Conservation (phyloP, 2,888 invertebrate genomes). For the Lasioglossum pauxillum region DNA sequence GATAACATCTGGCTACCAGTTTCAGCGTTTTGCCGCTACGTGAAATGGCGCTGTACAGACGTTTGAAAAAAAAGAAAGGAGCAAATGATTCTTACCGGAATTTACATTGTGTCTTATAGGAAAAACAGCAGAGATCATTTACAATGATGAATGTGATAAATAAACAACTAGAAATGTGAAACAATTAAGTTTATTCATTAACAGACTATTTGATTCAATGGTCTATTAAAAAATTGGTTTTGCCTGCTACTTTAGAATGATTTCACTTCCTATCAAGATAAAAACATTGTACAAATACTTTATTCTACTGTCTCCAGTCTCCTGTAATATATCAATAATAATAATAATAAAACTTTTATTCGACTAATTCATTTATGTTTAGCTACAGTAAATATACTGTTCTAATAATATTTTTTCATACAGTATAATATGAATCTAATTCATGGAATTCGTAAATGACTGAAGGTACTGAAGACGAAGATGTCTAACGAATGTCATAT, state of each 20-base stretch:
- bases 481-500: not conserved
- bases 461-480: not conserved
- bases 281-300: not conserved
- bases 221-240: not conserved
- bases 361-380: not conserved
- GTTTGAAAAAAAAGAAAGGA: no score
- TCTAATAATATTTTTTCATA: not conserved
- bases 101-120: not conserved
- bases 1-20: not conserved
- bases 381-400: not conserved
- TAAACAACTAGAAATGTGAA: not conserved
- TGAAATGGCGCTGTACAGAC: not conserved
- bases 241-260: not conserved
- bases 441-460: no score
- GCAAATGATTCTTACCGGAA: not conserved
- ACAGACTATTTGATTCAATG: not conserved
- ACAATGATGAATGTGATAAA: not conserved
- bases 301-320: not conserved
- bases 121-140: not conserved
- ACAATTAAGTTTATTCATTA: not conserved
- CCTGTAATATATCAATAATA: not conserved
- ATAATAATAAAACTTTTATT: not conserved
- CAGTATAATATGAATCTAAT: not conserved
- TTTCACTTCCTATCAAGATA: not conserved
- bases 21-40: not conserved